Evolutionary conservation across 1,140 invertebrate species (phyloP).

Genomic region (Neotoxoptera formosana): DNA sequence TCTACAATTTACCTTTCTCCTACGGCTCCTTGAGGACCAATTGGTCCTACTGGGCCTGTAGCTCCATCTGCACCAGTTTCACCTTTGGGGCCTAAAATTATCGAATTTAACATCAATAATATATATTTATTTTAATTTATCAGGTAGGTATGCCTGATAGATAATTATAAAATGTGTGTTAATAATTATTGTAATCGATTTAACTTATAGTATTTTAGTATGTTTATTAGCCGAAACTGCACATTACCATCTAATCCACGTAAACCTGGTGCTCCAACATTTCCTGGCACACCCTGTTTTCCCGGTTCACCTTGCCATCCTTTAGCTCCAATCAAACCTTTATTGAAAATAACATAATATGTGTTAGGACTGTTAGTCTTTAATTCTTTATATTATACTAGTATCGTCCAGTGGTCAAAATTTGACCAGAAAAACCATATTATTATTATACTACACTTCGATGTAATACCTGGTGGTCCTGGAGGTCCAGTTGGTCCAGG

Average conservation of each 20-base stretch:
- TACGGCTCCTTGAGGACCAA: slow-evolving; percentile 67
- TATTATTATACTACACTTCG: background rate
- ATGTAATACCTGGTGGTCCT: slow-evolving; percentile 69
- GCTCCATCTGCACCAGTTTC: slow-evolving; percentile 68
- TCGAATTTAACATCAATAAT: background rate
- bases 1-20: slow-evolving; percentile 64
- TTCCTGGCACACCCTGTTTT: slow-evolving; percentile 72
- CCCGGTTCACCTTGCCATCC: slow-evolving; percentile 76
- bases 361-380: background rate
- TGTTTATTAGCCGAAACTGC: background rate
- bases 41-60: slow-evolving; percentile 70
- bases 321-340: slow-evolving; percentile 69
- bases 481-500: slow-evolving; percentile 71
- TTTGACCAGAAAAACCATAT: too few species aligned
- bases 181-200: background rate
- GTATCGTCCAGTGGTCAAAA: too few species aligned
- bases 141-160: background rate
- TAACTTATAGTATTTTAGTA: background rate
- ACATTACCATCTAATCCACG: slow-evolving; percentile 70
- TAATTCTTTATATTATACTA: background rate
- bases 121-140: background rate
- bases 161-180: background rate
- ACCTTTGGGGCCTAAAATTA: slow-evolving; percentile 66
- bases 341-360: slow-evolving; percentile 60
- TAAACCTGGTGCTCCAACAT: slow-evolving; percentile 75